Base-by-base conservation (phyloP, 1,140 invertebrate species). In the Ceratitis capitata region DNA sequence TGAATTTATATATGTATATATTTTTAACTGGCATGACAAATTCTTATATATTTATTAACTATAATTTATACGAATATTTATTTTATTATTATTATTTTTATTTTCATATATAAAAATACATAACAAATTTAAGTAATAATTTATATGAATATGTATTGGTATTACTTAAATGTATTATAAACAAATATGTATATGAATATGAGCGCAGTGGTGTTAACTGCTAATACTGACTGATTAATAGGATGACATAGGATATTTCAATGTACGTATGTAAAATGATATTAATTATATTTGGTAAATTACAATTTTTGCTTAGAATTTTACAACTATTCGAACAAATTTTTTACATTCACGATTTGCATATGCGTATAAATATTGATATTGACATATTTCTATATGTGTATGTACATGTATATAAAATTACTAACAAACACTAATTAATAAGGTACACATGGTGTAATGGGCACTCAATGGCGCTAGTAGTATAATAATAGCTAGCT, bases 391-490 rank as follows among this genome's bases (percentile, higher is more conserved):
- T 7, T n/a, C n/a, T 53, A 53, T 4, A 56, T 3, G 23, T 23
- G 14, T 9, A 56, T 3, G 6, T 23, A 7, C 9, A 0, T 56
- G 19, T 9, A 14, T 56, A 56, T n/a, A 56, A n/a, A 56, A 19
- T 56, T n/a, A n/a, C 23, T 56, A 69, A 69, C 39, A 69, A 69
- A 69, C 39, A 69, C 16, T 69, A 69, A 39, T 69, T 45, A 78
- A 78, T 78, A 78, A 78, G 69, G 69, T 78, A 78, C 69, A 78
- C 69, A 45, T 78, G 39, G 69, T 78, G 69, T 23, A 78, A 45
- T 78, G 39, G 12, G 69, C 69, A 23, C 69, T 78, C 19, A 12
- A 12, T 19, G 3, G n/a, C 69, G 42, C 69, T 78, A 78, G 10
- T 78, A 23, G n/a, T 35, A 78, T 23, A n/a, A 45, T 78, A 14